phyloP scores from a whole-genome alignment of 2,888 invertebrate genomes.

The Aleiodes leptofemur region DNA sequence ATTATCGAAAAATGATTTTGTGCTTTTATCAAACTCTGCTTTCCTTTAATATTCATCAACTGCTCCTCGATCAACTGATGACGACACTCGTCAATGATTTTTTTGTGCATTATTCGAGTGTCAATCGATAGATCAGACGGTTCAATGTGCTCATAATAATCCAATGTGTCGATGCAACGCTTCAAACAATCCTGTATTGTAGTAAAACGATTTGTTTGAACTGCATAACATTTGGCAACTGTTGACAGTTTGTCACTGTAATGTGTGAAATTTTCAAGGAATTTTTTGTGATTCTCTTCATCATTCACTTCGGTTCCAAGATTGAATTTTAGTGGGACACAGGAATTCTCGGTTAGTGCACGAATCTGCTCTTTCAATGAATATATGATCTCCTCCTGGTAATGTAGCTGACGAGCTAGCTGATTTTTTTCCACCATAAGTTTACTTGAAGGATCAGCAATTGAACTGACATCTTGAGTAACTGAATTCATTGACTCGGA shows the following conservation, averaged over 20 bases:
- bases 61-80: conserved; percentile 58
- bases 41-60: conserved; percentile 58
- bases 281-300: conserved; percentile 46
- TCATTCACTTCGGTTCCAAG: conserved; percentile 35
- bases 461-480: neutral
- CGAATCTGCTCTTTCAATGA: conserved; percentile 54
- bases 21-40: conserved; percentile 59
- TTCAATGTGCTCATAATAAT: conserved; percentile 41
- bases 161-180: conserved; percentile 58
- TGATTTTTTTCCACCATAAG: neutral
- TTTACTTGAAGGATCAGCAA: neutral
- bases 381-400: conserved; percentile 49
- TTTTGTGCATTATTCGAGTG: conserved; percentile 35
- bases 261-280: conserved; percentile 58
- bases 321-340: conserved; percentile 45
- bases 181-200: conserved; percentile 61
- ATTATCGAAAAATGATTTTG: conserved; percentile 65
- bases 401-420: conserved; percentile 40
- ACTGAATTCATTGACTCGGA: neutral
- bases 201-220: conserved; percentile 59
- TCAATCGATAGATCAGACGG: neutral
- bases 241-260: conserved; percentile 59
- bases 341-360: conserved; percentile 22
- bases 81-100: conserved; percentile 55
- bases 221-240: conserved; percentile 59